Evolutionary conservation across 2,888 invertebrate species (phyloP).

Genomic region (Lamellibrachia columna): DNA sequence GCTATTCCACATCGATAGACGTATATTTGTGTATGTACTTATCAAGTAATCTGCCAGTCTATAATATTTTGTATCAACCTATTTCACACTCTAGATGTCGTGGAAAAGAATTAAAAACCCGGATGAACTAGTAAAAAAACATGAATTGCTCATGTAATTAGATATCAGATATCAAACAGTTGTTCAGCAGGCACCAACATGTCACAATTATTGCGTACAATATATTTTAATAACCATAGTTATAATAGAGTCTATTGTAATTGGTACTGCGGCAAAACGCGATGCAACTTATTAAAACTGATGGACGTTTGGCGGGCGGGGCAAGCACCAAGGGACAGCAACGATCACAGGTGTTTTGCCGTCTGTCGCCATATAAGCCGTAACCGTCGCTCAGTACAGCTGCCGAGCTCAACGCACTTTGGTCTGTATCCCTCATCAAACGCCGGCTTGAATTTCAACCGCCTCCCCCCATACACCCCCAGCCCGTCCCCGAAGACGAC

Average conservation of each 20-base stretch:
- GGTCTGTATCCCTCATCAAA: slow-evolving; percentile 2
- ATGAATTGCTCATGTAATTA: no score
- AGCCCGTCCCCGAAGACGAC: neutral
- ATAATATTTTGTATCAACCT: no score
- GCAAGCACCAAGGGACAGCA: neutral
- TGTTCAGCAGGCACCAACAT: no score
- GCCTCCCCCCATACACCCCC: neutral
- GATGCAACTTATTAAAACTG: neutral
- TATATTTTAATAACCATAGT: no score
- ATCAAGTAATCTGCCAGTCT: no score
- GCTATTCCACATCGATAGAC: no score
- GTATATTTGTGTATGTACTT: no score
- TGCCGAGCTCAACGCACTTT: neutral
- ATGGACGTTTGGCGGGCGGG: neutral
- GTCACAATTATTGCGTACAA: no score
- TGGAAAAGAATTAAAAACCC: no score
- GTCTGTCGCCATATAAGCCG: slow-evolving; percentile 16
- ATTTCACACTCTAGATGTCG: no score
- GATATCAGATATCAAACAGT: no score
- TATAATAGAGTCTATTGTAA: neutral
- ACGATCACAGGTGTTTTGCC: slow-evolving; percentile 12
- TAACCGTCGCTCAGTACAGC: neutral
- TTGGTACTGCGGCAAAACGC: neutral
- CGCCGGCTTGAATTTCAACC: slow-evolving; percentile 6
- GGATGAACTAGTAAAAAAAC: no score